Conservation (phyloP, 2,797 vertebrate species). For the Triplophysa yarkandensis region DNA sequence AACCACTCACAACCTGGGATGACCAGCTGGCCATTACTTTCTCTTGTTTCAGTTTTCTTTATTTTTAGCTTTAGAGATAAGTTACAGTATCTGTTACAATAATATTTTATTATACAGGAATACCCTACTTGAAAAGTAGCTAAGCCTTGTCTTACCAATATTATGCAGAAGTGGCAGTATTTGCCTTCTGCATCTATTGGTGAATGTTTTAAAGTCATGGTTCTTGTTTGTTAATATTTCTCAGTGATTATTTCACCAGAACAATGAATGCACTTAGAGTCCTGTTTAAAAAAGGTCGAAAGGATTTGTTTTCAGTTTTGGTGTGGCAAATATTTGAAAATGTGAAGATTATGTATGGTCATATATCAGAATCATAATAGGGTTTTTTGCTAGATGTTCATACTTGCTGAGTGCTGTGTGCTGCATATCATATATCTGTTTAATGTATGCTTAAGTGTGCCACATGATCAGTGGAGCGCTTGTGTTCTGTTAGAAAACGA, state of each 20-base stretch:
- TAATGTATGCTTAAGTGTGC: not conserved
- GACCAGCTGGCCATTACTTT: not conserved
- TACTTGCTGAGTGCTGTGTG: slow-evolving; percentile 9
- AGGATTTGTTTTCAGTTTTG: not conserved
- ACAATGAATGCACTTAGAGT: slow-evolving; percentile 29
- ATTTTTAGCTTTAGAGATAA: slow-evolving; percentile 8
- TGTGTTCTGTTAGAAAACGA: slow-evolving; percentile 3
- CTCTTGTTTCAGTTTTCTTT: not conserved
- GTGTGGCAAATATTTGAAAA: not conserved
- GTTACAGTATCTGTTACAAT: slow-evolving; percentile 14
- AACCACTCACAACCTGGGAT: not conserved
- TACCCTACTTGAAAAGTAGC: not conserved
- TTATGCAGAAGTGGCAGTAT: not conserved
- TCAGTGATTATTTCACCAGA: slow-evolving; percentile 33
- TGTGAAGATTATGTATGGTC: not conserved
- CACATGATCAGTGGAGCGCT: not conserved
- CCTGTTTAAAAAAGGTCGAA: slow-evolving; percentile 2
- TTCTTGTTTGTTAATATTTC: slow-evolving; percentile 6
- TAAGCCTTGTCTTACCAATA: slow-evolving; percentile 13
- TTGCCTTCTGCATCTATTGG: not conserved
- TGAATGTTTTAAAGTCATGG: slow-evolving; percentile 28
- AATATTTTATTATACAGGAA: not conserved
- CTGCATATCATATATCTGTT: slow-evolving; percentile 23
- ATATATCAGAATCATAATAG: not conserved
- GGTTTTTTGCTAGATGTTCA: not conserved